Evolutionary conservation across 1,140 invertebrate genomes (phyloP), one percentile per base, ranked within the genome.

Genomic region (Laupala kohalensis): DNA sequence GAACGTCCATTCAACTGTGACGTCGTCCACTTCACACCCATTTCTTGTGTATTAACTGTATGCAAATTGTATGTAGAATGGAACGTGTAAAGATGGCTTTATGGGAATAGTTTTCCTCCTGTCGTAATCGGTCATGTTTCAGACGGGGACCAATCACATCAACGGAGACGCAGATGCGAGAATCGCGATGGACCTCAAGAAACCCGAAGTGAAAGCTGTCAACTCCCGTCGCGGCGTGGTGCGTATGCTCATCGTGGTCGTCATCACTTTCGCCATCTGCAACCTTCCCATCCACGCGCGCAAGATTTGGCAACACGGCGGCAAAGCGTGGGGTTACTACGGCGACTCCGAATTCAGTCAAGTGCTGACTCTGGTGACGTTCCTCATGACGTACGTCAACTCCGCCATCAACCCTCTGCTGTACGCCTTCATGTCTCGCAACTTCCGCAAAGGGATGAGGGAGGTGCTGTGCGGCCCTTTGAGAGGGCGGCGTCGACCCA

Each of bases 241-340:
- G 71, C 86, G 90, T 67, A 91, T 95, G 86, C 83, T 95, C 25
- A 88, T 95, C 26, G 88, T 92, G 5, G 89, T 94, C 13, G 90
- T 94, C 6, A 80, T 91, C 53, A 89, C 90, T 67, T 95, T 95
- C 79, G 91, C 91, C 3, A 74, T 93, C 13, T 94, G 92, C 81
- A 93, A 94, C 79, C 80, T 94, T 25, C 92, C 92, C 0, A 90
- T 91, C 79, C 92, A 94, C 81, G 88, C 89, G 0, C 84, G 92
- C 13, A 92, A 93, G 77, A 87, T 93, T 81, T 92, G 92, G 88
- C 88, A 91, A 76, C 85, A 87, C 75, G 88, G 85, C 85, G 30
- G 30, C 30, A 37, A 37, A 6, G 78, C 78, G 80, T 78, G 83
- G 73, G 76, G 69, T 63, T 86, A 83, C 79, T 90, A 90, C 79